These are phyloP conservation scores for Lytechinus pictus DNA, from an alignment of 35 echinoderm and acorn worm species.

Conservation along the genomic window DNA sequence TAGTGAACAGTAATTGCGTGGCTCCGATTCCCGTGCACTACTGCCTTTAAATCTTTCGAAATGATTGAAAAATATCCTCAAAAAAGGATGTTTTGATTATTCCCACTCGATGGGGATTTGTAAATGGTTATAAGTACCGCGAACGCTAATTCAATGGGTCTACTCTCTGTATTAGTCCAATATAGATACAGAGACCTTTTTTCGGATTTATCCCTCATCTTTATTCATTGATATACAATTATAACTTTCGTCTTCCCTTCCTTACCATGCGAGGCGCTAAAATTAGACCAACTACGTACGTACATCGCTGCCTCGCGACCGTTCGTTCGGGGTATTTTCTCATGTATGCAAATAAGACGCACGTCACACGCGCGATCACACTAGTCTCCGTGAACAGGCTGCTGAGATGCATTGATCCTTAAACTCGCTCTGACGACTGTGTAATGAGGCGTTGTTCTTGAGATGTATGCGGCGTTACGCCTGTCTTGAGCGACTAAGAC, in stretches of 20 bases:
- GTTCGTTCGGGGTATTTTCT: slow-evolving; percentile 39
- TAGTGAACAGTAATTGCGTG: no score
- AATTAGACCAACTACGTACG: slow-evolving; percentile 44
- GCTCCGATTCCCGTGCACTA: neutral
- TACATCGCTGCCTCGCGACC: neutral
- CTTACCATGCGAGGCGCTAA: slow-evolving; percentile 19
- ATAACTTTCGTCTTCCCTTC: neutral
- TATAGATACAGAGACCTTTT: neutral
- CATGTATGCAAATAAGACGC: slow-evolving; percentile 39
- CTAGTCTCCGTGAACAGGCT: slow-evolving; percentile 30
- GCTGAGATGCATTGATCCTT: neutral
- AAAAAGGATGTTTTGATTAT: neutral
- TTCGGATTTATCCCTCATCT: neutral
- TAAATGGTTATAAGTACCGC: neutral
- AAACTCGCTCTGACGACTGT: slow-evolving; percentile 14
- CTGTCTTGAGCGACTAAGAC: neutral
- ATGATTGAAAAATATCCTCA: neutral
- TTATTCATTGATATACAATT: slow-evolving; percentile 1
- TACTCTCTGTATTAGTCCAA: neutral
- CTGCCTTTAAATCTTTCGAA: neutral
- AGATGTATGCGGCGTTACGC: neutral
- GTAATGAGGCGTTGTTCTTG: slow-evolving; percentile 36
- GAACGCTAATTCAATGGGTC: neutral
- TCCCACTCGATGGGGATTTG: neutral
- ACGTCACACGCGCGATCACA: slow-evolving; percentile 34